Conservation (phyloP, 1,140 invertebrate species). For the Littorina saxatilis region DNA sequence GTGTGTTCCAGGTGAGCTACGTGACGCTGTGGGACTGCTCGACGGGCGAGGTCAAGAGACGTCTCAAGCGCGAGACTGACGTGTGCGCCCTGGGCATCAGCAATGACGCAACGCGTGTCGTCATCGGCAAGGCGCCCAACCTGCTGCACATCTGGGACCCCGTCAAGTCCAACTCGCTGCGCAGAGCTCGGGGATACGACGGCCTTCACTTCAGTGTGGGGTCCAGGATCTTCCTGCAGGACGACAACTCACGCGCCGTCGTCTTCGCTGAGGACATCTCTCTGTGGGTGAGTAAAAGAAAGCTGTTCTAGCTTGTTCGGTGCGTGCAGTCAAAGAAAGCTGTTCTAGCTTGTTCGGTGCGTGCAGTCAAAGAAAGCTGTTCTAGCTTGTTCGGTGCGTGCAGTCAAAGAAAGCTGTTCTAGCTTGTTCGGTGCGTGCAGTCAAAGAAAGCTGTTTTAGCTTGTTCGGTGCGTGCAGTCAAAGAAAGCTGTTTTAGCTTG, state of each 20-base stretch:
- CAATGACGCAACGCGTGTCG: conserved; percentile 65
- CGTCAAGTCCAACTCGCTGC: conserved; percentile 47
- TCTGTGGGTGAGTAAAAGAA: conserved; percentile 60
- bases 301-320: neutral
- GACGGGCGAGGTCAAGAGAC: conserved; percentile 64
- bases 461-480: too few species aligned
- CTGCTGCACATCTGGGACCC: conserved; percentile 73
- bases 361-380: too few species aligned
- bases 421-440: too few species aligned
- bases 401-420: too few species aligned
- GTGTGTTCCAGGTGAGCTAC: conserved; percentile 68
- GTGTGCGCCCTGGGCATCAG: conserved; percentile 70
- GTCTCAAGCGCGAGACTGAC: conserved; percentile 71
- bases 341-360: neutral
- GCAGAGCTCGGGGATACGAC: conserved; percentile 59
- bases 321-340: neutral
- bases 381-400: too few species aligned
- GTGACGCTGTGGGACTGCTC: conserved; percentile 73
- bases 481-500: too few species aligned
- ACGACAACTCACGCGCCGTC: conserved; percentile 64
- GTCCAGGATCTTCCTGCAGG: conserved; percentile 68
- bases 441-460: too few species aligned
- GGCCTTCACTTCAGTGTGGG: conserved; percentile 61
- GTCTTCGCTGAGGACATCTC: conserved; percentile 73
- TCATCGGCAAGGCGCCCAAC: conserved; percentile 69